A percentile compares a stretch with the other conserved stretches of the same genome.
phyloP scores from a whole-genome alignment of 2,113 vertebrate species.

The Hydropotes inermis region DNA sequence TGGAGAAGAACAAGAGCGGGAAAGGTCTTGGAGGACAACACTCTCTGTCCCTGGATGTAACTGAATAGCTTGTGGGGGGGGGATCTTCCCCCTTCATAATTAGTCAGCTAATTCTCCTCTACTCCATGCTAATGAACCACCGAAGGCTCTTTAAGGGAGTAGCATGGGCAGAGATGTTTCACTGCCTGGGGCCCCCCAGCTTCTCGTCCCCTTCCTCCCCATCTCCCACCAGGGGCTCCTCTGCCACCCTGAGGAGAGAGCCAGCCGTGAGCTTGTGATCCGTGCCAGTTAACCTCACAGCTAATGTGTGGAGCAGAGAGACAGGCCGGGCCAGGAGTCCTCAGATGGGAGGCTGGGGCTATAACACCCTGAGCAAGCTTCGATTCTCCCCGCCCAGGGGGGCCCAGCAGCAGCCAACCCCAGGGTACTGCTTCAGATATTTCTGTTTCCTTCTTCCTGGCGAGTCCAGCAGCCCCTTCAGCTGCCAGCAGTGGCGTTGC shows the following conservation, averaged over 20 bases:
- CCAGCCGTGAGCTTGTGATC: background rate
- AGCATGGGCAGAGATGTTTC: background rate
- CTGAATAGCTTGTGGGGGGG: background rate
- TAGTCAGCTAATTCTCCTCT: constrained; percentile 40
- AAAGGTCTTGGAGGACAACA: background rate
- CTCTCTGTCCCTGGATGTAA: background rate
- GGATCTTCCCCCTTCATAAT: background rate
- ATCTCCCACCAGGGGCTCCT: background rate
- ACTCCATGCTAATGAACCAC: constrained; percentile 44
- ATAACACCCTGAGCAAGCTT: background rate
- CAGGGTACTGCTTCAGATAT: background rate
- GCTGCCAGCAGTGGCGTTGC: background rate
- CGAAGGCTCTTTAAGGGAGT: background rate
- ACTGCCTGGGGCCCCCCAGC: background rate
- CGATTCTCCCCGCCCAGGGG: background rate
- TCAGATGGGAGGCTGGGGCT: background rate
- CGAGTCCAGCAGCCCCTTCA: background rate
- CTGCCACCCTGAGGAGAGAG: background rate
- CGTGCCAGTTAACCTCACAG: background rate
- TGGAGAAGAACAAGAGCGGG: constrained; percentile 65
- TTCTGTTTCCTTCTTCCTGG: background rate
- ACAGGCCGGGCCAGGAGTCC: background rate
- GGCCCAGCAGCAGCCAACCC: background rate
- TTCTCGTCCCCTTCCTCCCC: background rate
- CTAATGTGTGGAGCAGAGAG: background rate